These are phyloP conservation scores for Tiaroga cobitis DNA, from an alignment of 2,797 vertebrate genomes.

Conservation along the genomic window DNA sequence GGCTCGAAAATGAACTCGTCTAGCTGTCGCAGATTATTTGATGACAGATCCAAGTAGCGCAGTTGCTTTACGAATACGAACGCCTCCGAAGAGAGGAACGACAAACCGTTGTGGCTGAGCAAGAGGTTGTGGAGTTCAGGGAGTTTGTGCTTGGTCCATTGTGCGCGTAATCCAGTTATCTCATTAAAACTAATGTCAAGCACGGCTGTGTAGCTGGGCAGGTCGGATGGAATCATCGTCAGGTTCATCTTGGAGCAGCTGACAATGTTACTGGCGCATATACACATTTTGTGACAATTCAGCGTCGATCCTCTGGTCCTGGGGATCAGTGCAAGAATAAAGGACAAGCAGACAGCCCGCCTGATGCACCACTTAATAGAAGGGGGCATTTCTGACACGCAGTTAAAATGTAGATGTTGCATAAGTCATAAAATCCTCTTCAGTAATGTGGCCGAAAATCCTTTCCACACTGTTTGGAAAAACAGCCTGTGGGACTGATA, in stretches of 20 bases:
- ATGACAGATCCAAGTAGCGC: slow-evolving; percentile 93
- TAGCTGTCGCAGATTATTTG: slow-evolving; percentile 84
- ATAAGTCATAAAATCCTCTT: slow-evolving; percentile 23
- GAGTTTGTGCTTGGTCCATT: slow-evolving; percentile 86
- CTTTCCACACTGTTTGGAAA: slow-evolving; percentile 28
- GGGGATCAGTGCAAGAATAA: slow-evolving; percentile 68
- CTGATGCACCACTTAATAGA: slow-evolving; percentile 60
- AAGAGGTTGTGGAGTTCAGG: slow-evolving; percentile 89
- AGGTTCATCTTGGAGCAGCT: slow-evolving; percentile 94
- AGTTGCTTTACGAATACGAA: slow-evolving; percentile 86
- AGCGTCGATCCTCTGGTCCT: slow-evolving; percentile 64
- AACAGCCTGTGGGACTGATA: slow-evolving; percentile 3
- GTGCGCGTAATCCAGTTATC: slow-evolving; percentile 80
- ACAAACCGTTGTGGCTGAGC: slow-evolving; percentile 90
- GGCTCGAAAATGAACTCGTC: slow-evolving; percentile 92
- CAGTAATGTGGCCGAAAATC: slow-evolving; percentile 28
- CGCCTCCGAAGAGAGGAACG: slow-evolving; percentile 92
- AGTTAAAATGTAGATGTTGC: slow-evolving; percentile 54
- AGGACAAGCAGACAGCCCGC: slow-evolving; percentile 64
- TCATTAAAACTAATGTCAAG: slow-evolving; percentile 95
- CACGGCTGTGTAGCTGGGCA: slow-evolving; percentile 86
- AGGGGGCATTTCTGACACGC: slow-evolving; percentile 66
- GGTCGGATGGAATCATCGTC: slow-evolving; percentile 74
- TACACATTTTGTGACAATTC: slow-evolving; percentile 86
- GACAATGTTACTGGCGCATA: slow-evolving; percentile 96